phyloP scores from a whole-genome alignment of 2,113 vertebrate species.

The Mirza zaza region DNA sequence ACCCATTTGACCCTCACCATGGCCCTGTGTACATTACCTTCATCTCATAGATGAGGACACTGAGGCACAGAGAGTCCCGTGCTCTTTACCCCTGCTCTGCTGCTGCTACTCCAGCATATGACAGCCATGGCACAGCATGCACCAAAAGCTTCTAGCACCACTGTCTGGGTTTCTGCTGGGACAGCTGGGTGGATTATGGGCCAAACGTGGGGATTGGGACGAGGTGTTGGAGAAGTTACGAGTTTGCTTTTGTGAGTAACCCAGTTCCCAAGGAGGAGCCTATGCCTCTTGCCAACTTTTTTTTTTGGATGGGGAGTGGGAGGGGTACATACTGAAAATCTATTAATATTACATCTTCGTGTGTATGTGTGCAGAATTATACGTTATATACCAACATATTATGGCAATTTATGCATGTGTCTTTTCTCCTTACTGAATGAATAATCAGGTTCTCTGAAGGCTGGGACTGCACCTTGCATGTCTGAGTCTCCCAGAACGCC shows the following conservation, averaged over 20 bases:
- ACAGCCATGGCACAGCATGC: rapidly evolving
- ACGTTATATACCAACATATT: no score
- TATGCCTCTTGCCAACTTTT: background rate
- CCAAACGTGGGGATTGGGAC: background rate
- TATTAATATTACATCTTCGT: background rate
- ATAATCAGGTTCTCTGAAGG: background rate
- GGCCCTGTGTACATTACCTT: background rate
- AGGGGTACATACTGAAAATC: no score
- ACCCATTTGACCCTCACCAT: background rate
- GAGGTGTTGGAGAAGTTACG: background rate
- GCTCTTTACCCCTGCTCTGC: background rate
- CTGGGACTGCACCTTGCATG: background rate
- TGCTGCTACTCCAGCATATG: background rate
- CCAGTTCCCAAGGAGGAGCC: background rate
- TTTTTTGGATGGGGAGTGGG: background rate
- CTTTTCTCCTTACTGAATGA: background rate
- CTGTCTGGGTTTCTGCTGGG: background rate
- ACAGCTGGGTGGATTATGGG: background rate
- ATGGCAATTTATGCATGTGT: background rate
- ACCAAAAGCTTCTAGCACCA: background rate
- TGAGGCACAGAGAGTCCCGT: background rate
- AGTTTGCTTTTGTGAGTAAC: background rate
- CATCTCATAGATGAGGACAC: background rate
- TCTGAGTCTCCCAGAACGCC: background rate
- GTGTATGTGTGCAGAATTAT: background rate